Evolutionary conservation across 2,797 vertebrate species (phyloP), one percentile per base, ranked within the genome.

Genomic region (Cetoscarus ocellatus): DNA sequence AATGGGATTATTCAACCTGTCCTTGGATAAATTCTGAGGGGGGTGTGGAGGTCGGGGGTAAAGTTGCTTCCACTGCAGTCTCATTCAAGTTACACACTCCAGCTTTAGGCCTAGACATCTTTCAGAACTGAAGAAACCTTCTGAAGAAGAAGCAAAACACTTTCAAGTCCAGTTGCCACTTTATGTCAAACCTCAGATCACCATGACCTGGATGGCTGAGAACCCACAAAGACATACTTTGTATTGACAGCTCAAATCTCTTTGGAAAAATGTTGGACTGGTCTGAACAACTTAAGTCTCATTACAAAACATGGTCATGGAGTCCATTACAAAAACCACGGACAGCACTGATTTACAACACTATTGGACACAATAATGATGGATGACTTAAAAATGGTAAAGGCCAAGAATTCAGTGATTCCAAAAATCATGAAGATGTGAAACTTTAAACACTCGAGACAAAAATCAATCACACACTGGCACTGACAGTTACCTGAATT

Each of bases 401-500:
- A 60, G 73, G 27, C 59, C 85, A 91, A 91, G 85, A 91, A 91
- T 90, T 91, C 88, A 50, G 44, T n/a, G 75, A 86, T 90, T 88
- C 87, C 86, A 92, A 90, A 91, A 82, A 70, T 12, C 12, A 40
- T 0, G n/a, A 73, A 19, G 42, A 35, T 52, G 38, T 45, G 0
- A 70, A 73, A 11, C 35, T 58, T 42, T 5, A 72, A 64, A n/a
- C 10, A 73, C 40, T 80, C 49, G 50, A 7, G 17, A 73, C 12
- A 13, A 19, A 61, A 62, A 68, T 62, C 40, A 64, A 27, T 66
- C 40, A 82, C 79, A 63, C n/a, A 79, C 57, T 52, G 77, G 39
- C 73, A 73, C 67, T 43, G 40, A 77, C 27, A 52, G 60, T 43
- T 17, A 70, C 40, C 39, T 58, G 27, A 36, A 39, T 64, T 70